Evolutionary conservation across 1,140 invertebrate species (phyloP), one percentile per base, ranked within the genome.

Genomic region (Drosophila arizonae): DNA sequence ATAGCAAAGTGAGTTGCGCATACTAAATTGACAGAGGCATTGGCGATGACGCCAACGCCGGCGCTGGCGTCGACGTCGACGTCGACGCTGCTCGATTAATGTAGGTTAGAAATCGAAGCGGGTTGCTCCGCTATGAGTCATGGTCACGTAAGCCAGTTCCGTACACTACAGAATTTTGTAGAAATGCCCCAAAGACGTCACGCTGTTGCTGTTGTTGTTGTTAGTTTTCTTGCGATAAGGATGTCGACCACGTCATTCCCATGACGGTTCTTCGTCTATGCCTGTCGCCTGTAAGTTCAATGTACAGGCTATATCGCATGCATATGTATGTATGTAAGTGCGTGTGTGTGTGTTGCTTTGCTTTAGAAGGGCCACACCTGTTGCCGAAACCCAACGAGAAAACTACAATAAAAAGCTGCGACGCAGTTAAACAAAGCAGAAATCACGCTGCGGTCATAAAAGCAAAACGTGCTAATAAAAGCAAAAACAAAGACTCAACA

Each of bases 371-470:
- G 84, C 79, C 85, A 87, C 84, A 87, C 84, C 84, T 87, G 84
- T 87, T 87, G 82, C 75, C 82, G 50, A 82, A 79, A 82, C 26
- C 39, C 60, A 48, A 62, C 51, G 69, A 86, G 87, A 79, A 68
- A 72, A 81, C 54, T 78, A 76, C 66, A 77, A 76, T 71, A 71
- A 74, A 64, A 75, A 75, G 28, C 85, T 88, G 84, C 77, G 84
- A 57, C 84, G 84, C 79, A 87, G 69, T 89, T 72, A 77, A 74
- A 60, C 70, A 77, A 78, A 55, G 52, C 66, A 82, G 55, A 86
- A 86, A 87, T 87, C 82, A 87, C 84, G 82, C 84, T 79, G 79
- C 84, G 70, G 87, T 79, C 82, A 79, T 87, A 87, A 87, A 84
- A 57, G 51, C 72, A 67, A 86, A 87, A 86, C 81, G 82, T 86